These are phyloP conservation scores for Salvelinus fontinalis DNA, from an alignment of 2,113 vertebrate genomes.

Conservation along the genomic window DNA sequence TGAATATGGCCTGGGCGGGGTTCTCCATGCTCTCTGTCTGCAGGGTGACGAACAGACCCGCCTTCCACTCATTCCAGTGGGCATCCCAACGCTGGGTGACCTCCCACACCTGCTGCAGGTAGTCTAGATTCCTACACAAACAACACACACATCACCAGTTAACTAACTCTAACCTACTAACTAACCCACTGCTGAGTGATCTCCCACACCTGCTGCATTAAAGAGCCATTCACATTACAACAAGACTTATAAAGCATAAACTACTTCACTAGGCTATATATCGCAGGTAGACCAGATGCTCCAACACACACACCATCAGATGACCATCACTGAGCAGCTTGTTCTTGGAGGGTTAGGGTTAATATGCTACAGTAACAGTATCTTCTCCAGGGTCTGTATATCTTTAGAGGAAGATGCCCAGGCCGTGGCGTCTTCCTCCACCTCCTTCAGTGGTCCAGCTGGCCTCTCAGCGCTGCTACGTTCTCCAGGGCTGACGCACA, in stretches of 20 bases:
- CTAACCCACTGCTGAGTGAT: constrained; percentile 80
- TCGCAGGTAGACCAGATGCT: constrained; percentile 62
- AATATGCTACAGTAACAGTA: constrained; percentile 19
- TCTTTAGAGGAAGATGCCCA: constrained; percentile 79
- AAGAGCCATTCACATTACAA: too few relatives aligned
- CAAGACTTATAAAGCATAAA: too few relatives aligned
- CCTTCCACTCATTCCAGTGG: constrained; percentile 82
- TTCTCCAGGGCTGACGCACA: constrained; percentile 64
- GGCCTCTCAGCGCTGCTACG: constrained; percentile 49
- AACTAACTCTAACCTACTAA: background rate
- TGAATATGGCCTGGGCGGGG: constrained; percentile 72
- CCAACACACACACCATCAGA: constrained; percentile 17
- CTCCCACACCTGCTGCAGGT: constrained; percentile 84
- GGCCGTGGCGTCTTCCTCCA: constrained; percentile 67
- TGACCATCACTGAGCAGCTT: background rate
- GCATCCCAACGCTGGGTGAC: constrained; percentile 78
- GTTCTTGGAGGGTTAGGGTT: too few relatives aligned
- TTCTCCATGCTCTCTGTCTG: constrained; percentile 79
- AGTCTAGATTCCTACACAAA: constrained; percentile 74
- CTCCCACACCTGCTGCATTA: constrained; percentile 83
- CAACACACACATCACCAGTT: constrained; percentile 16
- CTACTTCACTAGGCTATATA: too few relatives aligned
- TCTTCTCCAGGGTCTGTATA: constrained; percentile 77
- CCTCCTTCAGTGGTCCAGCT: constrained; percentile 70
- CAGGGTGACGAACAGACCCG: constrained; percentile 69